Conservation (phyloP, 2,113 vertebrate species). For the Syngnathus floridae region DNA sequence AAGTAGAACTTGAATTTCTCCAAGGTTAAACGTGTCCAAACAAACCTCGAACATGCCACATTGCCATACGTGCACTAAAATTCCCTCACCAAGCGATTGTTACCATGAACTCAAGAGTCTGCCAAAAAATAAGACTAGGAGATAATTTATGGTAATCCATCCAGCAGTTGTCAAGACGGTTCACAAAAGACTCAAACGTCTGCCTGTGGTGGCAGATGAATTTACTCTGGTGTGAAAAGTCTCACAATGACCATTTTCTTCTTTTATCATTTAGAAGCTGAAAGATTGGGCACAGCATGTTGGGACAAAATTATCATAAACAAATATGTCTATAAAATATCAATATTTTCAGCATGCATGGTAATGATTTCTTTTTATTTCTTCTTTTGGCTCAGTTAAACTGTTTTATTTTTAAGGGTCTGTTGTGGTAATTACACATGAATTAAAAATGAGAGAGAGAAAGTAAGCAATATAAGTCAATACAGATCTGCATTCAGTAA, state of each 20-base stretch:
- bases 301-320: background rate
- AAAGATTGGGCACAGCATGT: background rate
- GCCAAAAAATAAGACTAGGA: background rate
- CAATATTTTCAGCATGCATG: background rate
- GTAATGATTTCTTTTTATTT: background rate
- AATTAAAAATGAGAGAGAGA: background rate
- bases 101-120: background rate
- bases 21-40: slow-evolving; percentile 1
- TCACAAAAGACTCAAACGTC: background rate
- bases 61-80: background rate
- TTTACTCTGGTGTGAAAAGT: background rate
- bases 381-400: background rate
- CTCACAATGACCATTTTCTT: background rate
- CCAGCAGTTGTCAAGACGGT: slow-evolving; percentile 2
- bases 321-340: background rate
- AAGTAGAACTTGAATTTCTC: background rate
- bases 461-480: background rate
- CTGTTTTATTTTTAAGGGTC: too few species aligned
- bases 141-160: slow-evolving; percentile 1
- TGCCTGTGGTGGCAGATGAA: background rate
- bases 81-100: background rate
- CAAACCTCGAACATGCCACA: background rate
- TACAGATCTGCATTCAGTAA: background rate
- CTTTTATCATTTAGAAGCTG: background rate
- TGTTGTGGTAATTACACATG: background rate